These are phyloP conservation scores for Brachyhypopomus gauderio DNA, from an alignment of 2,113 vertebrate species.

Conservation along the genomic window DNA sequence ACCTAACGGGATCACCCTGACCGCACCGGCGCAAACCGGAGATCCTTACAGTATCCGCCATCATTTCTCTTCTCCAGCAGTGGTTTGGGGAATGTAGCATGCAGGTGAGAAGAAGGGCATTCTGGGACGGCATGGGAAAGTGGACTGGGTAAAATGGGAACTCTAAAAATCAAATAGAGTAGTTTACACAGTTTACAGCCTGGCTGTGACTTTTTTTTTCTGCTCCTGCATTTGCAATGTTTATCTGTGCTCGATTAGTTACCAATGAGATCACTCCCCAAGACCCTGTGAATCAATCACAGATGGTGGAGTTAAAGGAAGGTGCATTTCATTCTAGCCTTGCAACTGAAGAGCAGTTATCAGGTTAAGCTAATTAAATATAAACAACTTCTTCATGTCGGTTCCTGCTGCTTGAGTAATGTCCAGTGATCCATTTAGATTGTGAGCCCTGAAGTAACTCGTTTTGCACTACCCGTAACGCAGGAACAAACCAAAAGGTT, in stretches of 20 bases:
- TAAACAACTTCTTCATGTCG: background rate
- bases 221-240: background rate
- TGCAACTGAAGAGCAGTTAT: conserved; percentile 9
- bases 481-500: background rate
- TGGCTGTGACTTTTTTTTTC: too few species aligned
- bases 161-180: background rate
- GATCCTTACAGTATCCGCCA: too few species aligned
- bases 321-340: background rate
- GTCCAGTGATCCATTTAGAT: background rate
- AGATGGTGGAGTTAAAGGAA: background rate
- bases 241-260: conserved; percentile 22
- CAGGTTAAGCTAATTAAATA: conserved; percentile 7
- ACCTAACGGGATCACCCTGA: too few species aligned
- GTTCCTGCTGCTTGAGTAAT: background rate
- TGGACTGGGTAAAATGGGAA: background rate
- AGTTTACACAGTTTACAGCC: background rate
- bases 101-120: background rate
- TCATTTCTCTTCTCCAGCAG: background rate
- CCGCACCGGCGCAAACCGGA: too few species aligned
- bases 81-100: conserved; percentile 11
- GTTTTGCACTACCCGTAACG: conserved; percentile 13
- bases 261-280: background rate
- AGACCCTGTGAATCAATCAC: too few species aligned
- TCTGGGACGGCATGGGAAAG: background rate
- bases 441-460: conserved; percentile 4